These are phyloP conservation scores for Pogonus chalceus DNA, from an alignment of 1,140 invertebrate species.

Conservation along the genomic window DNA sequence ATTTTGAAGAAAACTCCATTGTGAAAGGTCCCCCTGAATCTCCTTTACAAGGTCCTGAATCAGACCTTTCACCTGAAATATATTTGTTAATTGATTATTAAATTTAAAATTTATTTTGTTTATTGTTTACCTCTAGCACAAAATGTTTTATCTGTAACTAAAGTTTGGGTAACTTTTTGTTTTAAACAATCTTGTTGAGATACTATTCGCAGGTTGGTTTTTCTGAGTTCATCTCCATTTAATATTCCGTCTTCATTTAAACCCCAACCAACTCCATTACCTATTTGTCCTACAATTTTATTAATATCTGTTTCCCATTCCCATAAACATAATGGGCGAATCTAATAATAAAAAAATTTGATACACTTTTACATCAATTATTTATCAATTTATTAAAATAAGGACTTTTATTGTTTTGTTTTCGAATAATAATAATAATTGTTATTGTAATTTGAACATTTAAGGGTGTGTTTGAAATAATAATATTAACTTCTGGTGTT, in stretches of 20 bases:
- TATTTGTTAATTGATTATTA: constrained; percentile 8
- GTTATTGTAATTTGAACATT: too few relatives aligned
- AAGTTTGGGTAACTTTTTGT: constrained; percentile 30
- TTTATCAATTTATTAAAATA: too few relatives aligned
- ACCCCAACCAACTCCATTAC: constrained; percentile 46
- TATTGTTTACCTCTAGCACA: constrained; percentile 41
- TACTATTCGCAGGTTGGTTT: constrained; percentile 43
- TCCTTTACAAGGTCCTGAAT: constrained; percentile 27
- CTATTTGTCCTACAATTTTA: constrained; percentile 28
- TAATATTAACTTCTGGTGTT: too few relatives aligned
- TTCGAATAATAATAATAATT: too few relatives aligned
- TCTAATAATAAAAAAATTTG: too few relatives aligned
- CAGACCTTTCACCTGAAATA: constrained; percentile 26
- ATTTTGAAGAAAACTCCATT: constrained; percentile 24
- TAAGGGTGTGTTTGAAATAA: too few relatives aligned
- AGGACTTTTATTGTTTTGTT: too few relatives aligned
- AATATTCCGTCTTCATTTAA: constrained; percentile 38
- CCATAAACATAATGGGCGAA: constrained; percentile 50
- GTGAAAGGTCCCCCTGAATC: constrained; percentile 30
- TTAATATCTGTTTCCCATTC: constrained; percentile 29
- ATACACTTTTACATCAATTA: too few relatives aligned
- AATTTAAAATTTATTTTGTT: constrained; percentile 16
- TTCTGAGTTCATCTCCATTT: constrained; percentile 38
- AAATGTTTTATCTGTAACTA: constrained; percentile 46
- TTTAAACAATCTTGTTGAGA: constrained; percentile 45